These are phyloP conservation scores for Puma concolor DNA, from an alignment of 2,113 vertebrate genomes.

Conservation along the genomic window DNA sequence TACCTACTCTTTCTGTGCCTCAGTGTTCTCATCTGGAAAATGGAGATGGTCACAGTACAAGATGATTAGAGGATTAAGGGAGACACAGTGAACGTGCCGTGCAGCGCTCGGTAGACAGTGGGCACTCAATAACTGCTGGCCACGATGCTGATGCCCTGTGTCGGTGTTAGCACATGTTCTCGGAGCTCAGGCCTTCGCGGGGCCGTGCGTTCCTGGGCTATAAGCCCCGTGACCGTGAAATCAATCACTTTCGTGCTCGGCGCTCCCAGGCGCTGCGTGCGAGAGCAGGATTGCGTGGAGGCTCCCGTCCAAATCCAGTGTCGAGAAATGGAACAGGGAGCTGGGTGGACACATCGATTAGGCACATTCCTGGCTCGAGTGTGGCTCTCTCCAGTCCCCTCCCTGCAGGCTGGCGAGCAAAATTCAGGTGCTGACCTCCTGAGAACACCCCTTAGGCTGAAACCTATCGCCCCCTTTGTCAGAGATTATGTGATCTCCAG, in stretches of 20 bases:
- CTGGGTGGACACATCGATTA: neutral
- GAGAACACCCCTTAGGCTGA: neutral
- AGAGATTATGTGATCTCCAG: no score
- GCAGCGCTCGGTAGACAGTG: fast-evolving
- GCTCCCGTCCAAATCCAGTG: neutral
- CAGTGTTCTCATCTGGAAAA: neutral
- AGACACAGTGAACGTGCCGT: no score
- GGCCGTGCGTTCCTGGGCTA: fast-evolving
- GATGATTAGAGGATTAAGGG: neutral
- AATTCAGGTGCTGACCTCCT: neutral
- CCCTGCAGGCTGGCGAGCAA: neutral
- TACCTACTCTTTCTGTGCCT: neutral
- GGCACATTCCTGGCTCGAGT: fast-evolving
- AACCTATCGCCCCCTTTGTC: fast-evolving
- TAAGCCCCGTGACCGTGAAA: fast-evolving
- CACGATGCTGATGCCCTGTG: fast-evolving
- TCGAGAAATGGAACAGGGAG: neutral
- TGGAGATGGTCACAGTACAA: neutral
- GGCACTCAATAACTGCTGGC: fast-evolving
- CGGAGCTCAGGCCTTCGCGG: neutral
- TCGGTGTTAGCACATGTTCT: fast-evolving
- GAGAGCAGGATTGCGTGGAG: neutral
- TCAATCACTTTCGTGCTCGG: fast-evolving
- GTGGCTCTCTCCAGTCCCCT: neutral
- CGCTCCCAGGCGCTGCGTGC: neutral